Percentiles rank a stretch among this genome's conserved stretches.
These are phyloP conservation scores for Corbicula japonica DNA, from an alignment of 2,888 invertebrate species.

Conservation along the genomic window DNA sequence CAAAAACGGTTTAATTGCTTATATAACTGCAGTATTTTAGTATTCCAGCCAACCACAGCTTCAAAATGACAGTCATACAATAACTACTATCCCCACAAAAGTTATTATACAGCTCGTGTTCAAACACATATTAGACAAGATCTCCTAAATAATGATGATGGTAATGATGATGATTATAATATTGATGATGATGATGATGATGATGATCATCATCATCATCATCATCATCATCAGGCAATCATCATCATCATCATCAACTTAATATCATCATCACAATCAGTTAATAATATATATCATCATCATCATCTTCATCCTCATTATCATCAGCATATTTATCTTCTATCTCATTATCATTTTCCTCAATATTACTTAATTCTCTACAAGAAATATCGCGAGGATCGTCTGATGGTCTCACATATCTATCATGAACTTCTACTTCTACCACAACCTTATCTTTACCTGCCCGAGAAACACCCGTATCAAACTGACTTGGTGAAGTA, in stretches of 20 bases:
- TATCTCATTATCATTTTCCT: slow-evolving; percentile 2
- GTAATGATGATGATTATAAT: no score
- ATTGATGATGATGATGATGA: no score
- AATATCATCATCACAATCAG: slow-evolving; percentile 3
- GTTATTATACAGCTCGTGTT: background rate
- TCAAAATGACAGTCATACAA: no score
- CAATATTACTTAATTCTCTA: background rate
- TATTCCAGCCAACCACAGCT: no score
- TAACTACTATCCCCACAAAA: background rate
- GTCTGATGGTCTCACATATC: no score
- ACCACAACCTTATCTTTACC: slow-evolving; percentile 5
- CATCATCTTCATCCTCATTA: background rate
- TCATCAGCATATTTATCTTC: slow-evolving; percentile 7
- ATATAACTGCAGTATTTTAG: no score
- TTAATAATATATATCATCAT: background rate
- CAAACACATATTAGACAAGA: background rate
- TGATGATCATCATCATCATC: no score
- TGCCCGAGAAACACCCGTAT: background rate
- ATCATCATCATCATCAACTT: slow-evolving; percentile 2
- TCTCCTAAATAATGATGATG: slow-evolving; percentile 1
- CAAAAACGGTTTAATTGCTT: no score
- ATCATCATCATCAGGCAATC: slow-evolving; percentile 13
- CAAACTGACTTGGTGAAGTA: no score
- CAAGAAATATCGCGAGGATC: no score
- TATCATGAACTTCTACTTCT: slow-evolving; percentile 25